Conservation (phyloP, 2,113 vertebrate genomes). For the Bungarus multicinctus region DNA sequence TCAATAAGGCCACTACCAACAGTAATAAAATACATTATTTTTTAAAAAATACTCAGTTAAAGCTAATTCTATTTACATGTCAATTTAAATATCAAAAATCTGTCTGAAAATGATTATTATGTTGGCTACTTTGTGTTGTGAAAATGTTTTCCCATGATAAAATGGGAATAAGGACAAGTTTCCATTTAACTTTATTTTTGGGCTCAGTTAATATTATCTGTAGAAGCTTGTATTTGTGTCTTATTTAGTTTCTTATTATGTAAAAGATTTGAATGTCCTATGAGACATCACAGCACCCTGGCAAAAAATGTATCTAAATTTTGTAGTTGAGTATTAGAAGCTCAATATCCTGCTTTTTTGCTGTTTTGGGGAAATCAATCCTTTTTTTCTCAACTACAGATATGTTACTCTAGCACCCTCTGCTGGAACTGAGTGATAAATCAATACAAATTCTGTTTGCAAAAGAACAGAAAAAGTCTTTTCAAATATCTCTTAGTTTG, state of each 20-base stretch:
- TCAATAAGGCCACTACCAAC: background rate
- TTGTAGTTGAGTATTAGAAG: background rate
- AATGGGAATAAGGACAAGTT: background rate
- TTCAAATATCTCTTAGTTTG: background rate
- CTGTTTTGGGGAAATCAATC: background rate
- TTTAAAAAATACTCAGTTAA: background rate
- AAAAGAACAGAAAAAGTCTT: background rate
- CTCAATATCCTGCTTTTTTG: background rate
- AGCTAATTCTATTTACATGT: background rate
- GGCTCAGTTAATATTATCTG: background rate
- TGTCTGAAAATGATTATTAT: background rate
- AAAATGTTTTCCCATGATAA: background rate
- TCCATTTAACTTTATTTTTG: background rate
- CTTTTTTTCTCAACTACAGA: background rate
- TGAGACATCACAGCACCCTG: background rate
- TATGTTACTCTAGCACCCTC: conserved; percentile 12
- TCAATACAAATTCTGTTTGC: background rate
- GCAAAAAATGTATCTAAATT: background rate
- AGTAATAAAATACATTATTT: background rate
- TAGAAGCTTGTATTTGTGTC: background rate
- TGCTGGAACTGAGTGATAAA: background rate
- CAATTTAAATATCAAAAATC: background rate
- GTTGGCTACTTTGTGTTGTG: background rate
- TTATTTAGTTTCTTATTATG: background rate
- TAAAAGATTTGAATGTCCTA: background rate